These are phyloP conservation scores for Microtus pennsylvanicus DNA, from an alignment of 2,113 vertebrate species.

Conservation along the genomic window DNA sequence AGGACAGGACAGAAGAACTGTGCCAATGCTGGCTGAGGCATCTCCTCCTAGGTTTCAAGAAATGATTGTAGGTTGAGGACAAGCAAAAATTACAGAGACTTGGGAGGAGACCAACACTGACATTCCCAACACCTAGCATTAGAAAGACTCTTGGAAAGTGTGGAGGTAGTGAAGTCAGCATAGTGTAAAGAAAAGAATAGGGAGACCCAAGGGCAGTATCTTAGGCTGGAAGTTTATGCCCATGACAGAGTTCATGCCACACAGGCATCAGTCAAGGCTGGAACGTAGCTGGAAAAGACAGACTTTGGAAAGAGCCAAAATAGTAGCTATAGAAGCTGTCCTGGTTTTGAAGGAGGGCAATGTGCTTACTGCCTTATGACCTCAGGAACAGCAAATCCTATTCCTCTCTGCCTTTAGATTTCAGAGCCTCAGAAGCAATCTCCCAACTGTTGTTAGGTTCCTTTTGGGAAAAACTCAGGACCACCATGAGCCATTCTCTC, in stretches of 20 bases:
- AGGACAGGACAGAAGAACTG: background rate
- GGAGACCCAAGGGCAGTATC: background rate
- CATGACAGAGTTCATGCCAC: background rate
- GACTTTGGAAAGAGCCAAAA: constrained; percentile 80
- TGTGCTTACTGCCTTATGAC: constrained; percentile 64
- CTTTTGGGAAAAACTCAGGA: background rate
- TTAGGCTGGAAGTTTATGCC: background rate
- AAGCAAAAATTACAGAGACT: background rate
- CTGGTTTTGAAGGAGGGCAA: constrained; percentile 52
- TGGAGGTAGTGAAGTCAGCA: background rate
- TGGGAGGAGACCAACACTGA: no score
- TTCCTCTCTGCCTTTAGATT: constrained; percentile 83
- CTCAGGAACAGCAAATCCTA: constrained; percentile 80
- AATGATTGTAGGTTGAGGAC: background rate
- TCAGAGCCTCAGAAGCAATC: constrained; percentile 64
- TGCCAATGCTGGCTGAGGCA: background rate
- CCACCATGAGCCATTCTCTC: constrained; percentile 19
- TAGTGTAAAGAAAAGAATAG: background rate
- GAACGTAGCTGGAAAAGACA: constrained; percentile 65
- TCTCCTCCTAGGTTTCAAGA: background rate
- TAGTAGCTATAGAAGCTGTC: constrained; percentile 78
- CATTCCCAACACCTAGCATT: background rate
- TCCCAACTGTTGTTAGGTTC: constrained; percentile 57
- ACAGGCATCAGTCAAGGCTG: constrained; percentile 71
- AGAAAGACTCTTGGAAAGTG: background rate